These are phyloP conservation scores for Lepus townsendii DNA, from an alignment of 2,797 vertebrate species.

Conservation along the genomic window DNA sequence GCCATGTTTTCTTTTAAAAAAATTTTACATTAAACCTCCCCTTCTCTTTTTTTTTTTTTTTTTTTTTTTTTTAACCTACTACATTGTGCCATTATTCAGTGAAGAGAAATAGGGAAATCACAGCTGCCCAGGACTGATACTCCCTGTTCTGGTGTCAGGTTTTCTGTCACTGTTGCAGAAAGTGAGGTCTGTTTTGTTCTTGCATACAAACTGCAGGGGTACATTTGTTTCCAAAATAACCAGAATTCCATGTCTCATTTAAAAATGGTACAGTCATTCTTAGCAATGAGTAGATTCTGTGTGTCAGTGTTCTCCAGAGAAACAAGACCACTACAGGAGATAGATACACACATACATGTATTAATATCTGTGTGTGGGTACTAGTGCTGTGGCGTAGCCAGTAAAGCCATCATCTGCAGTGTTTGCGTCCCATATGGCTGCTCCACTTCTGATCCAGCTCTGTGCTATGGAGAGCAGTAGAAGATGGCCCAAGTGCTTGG, in stretches of 20 bases:
- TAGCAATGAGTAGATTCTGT: neutral
- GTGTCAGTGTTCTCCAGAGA: neutral
- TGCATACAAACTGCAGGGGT: neutral
- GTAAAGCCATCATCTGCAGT: too few species aligned
- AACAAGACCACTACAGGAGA: neutral
- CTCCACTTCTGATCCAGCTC: too few species aligned
- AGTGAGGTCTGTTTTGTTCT: neutral
- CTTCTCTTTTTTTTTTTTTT: too few species aligned
- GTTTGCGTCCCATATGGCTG: too few species aligned
- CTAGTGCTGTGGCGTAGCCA: too few species aligned
- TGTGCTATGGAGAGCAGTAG: too few species aligned
- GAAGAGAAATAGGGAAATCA: neutral
- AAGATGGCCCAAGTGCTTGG: too few species aligned
- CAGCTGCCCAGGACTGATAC: neutral
- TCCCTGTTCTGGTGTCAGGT: neutral
- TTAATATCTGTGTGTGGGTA: too few species aligned
- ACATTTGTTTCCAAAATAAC: neutral
- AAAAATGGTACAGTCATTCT: neutral
- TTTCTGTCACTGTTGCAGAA: neutral
- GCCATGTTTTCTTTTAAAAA: neutral
- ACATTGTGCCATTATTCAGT: neutral
- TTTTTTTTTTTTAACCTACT: neutral
- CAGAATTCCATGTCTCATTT: neutral
- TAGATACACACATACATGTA: too few species aligned
- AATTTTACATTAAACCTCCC: neutral